Evolutionary conservation across 2,888 invertebrate genomes (phyloP).

Genomic region (Drosophila conformis): DNA sequence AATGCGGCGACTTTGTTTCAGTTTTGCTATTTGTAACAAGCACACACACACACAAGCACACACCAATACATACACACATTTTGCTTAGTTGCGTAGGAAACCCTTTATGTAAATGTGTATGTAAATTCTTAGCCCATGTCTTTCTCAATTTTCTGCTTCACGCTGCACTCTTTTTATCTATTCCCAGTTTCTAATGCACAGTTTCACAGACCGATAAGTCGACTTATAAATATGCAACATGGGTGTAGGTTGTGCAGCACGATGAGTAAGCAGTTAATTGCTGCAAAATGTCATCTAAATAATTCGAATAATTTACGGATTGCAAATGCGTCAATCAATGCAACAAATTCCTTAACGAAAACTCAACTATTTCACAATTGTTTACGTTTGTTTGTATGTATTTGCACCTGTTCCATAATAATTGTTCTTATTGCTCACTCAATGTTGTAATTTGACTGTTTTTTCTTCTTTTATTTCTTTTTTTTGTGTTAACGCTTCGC

Average conservation of each 20-base stretch:
- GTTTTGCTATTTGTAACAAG: constrained; percentile 12
- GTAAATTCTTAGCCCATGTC: constrained; percentile 23
- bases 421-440: constrained; percentile 20
- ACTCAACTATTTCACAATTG: background rate
- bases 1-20: constrained; percentile 51
- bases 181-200: constrained; percentile 32
- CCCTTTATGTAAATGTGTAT: constrained; percentile 10
- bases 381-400: background rate
- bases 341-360: background rate
- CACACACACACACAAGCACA: no score
- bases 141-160: constrained; percentile 16
- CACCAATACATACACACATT: background rate
- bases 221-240: constrained; percentile 65
- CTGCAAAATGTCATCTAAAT: constrained; percentile 34
- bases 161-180: constrained; percentile 3
- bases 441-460: constrained; percentile 4
- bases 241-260: background rate
- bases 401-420: background rate
- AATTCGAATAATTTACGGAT: constrained; percentile 33
- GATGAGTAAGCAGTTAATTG: constrained; percentile 55
- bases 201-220: constrained; percentile 50
- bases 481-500: constrained; percentile 40
- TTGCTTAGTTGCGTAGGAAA: background rate
- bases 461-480: background rate
- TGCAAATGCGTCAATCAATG: constrained; percentile 39